Conservation (phyloP, 2,113 vertebrate genomes). For the Ammodytes dubius region DNA sequence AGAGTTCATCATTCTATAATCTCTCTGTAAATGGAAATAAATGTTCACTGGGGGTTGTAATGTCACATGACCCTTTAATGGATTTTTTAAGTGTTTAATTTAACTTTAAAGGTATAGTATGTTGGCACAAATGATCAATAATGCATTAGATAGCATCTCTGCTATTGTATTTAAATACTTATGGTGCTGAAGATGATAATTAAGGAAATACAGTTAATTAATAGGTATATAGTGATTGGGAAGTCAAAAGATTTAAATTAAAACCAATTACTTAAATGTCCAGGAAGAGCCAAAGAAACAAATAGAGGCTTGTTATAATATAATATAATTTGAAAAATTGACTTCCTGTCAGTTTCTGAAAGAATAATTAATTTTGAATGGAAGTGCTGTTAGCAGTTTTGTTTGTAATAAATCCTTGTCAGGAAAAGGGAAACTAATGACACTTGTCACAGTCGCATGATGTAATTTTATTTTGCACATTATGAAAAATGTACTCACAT, state of each 20-base stretch:
- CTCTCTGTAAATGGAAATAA: not conserved
- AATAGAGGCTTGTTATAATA: not conserved
- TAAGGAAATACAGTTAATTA: too few relatives aligned
- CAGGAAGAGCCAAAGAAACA: not conserved
- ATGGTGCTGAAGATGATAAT: not conserved
- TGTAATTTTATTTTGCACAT: slow-evolving; percentile 4
- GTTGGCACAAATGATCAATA: not conserved
- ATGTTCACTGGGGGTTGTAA: not conserved
- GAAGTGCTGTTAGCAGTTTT: not conserved
- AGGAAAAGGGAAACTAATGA: not conserved
- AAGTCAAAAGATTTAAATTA: too few relatives aligned
- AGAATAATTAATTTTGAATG: not conserved
- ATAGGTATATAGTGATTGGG: too few relatives aligned
- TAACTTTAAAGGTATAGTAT: not conserved
- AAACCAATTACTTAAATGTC: too few relatives aligned
- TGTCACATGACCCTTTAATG: not conserved
- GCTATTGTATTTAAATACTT: not conserved
- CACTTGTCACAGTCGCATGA: not conserved
- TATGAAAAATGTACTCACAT: slow-evolving; percentile 90
- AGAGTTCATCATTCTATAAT: not conserved
- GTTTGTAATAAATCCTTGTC: not conserved
- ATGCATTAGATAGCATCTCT: not conserved
- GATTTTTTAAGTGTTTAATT: not conserved
- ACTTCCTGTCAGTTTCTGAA: not conserved
- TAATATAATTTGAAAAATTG: not conserved